Evolutionary conservation across 2,113 vertebrate species (phyloP), one percentile per base, ranked within the genome.

Genomic region (Loxodonta africana): DNA sequence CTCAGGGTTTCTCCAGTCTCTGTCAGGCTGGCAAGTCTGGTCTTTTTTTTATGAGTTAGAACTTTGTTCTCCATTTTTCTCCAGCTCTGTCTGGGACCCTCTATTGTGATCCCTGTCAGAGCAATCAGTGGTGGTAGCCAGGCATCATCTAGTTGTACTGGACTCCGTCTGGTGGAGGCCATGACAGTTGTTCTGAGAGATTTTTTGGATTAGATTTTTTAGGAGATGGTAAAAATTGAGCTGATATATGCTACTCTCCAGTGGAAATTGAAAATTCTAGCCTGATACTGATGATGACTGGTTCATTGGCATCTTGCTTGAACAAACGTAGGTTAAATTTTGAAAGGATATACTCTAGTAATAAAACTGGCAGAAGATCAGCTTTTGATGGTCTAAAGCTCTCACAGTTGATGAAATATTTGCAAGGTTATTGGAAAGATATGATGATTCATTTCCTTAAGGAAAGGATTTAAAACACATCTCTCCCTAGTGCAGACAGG

Each of bases 261-360:
- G 41, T 80, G 69, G 60, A 95, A 96, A 95, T n/a, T 80, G 51
- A 95, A 95, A 83, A 95, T 94, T 95, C 44, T 92, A 80, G 25
- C 44, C 57, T 33, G 67, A 84, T 92, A 44, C 14, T 74, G 15
- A 71, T 91, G 80, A 93, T 93, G 93, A 90, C 85, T 85, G 15
- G 60, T 71, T 88, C 80, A 91, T 78, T 90, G 94, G 62, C 46
- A 91, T 96, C 62, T 92, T 91, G 90, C 46, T 90, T 95, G 46
- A 97, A 91, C 63, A 97, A 98, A 97, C 83, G 60, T 84, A 89
- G 57, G 76, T 92, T 96, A 94, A 86, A 96, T 96, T 96, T 92
- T 62, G 92, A 96, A 93, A 92, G 26, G 89, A 91, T 88, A 46
- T 86, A 83, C 20, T 83, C 46, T 89, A 41, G 33, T 95, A 86